Percentiles rank a stretch among this genome's conserved stretches.
Evolutionary conservation across 2,113 vertebrate genomes (phyloP).

Genomic region (Paralichthys olivaceus): DNA sequence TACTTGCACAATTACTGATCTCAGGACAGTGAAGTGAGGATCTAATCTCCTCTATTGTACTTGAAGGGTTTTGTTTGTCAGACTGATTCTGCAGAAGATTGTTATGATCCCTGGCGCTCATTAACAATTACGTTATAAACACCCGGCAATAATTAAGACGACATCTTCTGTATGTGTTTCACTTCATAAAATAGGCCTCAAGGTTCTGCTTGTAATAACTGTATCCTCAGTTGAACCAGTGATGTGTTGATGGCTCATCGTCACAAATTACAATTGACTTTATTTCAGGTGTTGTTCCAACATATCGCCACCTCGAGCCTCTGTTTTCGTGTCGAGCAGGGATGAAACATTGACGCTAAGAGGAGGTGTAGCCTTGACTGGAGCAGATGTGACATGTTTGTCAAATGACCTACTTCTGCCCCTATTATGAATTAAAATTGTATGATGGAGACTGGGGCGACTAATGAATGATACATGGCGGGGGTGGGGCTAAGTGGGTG

Average conservation of each 20-base stretch:
- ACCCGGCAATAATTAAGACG: constrained; percentile 11
- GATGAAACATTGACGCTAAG: constrained; percentile 74
- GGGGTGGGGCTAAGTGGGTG: constrained; percentile 37
- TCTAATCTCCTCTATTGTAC: not conserved
- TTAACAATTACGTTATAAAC: not conserved
- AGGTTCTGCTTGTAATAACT: not conserved
- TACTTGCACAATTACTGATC: not conserved
- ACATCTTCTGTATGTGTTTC: constrained; percentile 6
- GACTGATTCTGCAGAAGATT: not conserved
- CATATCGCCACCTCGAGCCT: constrained; percentile 22
- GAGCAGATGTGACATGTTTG: constrained; percentile 85
- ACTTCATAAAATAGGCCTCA: constrained; percentile 2
- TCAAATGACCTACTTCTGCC: constrained; percentile 84
- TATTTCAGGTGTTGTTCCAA: constrained; percentile 21
- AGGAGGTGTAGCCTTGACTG: constrained; percentile 71
- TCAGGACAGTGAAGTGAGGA: not conserved
- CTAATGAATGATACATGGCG: constrained; percentile 78
- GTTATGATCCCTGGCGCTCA: not conserved
- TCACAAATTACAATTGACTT: constrained; percentile 22
- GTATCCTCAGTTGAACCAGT: not conserved
- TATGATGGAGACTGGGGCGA: constrained; percentile 77
- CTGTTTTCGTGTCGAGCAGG: constrained; percentile 39
- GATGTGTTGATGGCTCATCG: not conserved
- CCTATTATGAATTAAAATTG: constrained; percentile 84
- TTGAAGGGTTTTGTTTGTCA: not conserved